A percentile compares a stretch with the other conserved stretches of the same genome.
Evolutionary conservation across 2,113 vertebrate species (phyloP).

Genomic region (Sceloporus tristichus): DNA sequence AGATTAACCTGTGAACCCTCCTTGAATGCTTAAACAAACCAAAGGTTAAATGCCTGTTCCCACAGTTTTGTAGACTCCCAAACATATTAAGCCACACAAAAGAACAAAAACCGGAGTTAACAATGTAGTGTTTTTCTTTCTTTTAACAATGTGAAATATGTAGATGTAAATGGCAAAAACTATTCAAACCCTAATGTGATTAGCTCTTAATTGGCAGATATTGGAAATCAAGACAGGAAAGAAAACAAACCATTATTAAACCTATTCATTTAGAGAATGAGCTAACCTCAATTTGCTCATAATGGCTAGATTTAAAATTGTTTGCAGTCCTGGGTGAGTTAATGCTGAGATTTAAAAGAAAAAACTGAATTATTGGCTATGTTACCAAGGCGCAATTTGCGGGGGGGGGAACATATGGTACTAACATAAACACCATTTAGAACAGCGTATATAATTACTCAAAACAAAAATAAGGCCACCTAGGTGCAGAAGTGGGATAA

Average conservation of each 20-base stretch:
- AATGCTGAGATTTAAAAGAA: slow-evolving; percentile 19
- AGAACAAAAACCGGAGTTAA: not conserved
- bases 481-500: not conserved
- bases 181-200: slow-evolving; percentile 38
- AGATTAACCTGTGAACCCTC: not conserved
- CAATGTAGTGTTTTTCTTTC: not conserved
- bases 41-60: not conserved
- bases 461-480: slow-evolving; percentile 24
- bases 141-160: slow-evolving; percentile 35
- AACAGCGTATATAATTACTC: slow-evolving; percentile 27
- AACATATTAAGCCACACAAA: not conserved
- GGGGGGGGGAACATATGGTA: slow-evolving; percentile 45
- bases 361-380: slow-evolving; percentile 36
- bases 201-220: slow-evolving; percentile 44
- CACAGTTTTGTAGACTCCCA: not conserved
- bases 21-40: not conserved
- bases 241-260: slow-evolving; percentile 46
- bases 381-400: slow-evolving; percentile 41
- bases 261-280: not conserved
- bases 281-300: slow-evolving; percentile 40
- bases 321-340: slow-evolving; percentile 18
- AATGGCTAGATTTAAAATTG: slow-evolving; percentile 36
- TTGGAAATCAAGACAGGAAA: slow-evolving; percentile 10
- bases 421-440: slow-evolving; percentile 20
- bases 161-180: slow-evolving; percentile 25